Conservation (phyloP, 2,113 vertebrate genomes). For the Menura novaehollandiae region DNA sequence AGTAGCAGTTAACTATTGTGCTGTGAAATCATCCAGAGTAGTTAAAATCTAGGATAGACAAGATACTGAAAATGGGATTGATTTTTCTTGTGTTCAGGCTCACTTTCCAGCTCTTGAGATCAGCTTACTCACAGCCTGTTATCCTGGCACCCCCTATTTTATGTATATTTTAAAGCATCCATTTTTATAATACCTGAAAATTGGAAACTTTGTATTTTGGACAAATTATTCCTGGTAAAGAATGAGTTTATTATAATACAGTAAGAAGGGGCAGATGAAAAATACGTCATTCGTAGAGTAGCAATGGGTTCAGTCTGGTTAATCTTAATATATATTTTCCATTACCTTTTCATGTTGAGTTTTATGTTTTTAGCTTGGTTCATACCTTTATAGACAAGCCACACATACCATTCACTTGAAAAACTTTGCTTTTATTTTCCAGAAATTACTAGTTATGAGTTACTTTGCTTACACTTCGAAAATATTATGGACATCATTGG, state of each 20-base stretch:
- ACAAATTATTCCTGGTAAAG: background rate
- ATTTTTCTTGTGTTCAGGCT: background rate
- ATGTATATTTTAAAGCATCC: background rate
- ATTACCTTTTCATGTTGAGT: background rate
- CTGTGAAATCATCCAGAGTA: background rate
- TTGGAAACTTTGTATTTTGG: background rate
- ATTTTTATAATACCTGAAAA: background rate
- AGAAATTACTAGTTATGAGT: background rate
- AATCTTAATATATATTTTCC: background rate
- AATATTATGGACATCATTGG: background rate
- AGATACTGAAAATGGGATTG: background rate
- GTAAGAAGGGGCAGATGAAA: background rate
- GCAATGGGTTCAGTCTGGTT: background rate
- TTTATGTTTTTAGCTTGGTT: background rate
- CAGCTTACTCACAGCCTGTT: background rate
- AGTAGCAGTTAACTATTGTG: background rate
- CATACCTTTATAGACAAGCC: background rate
- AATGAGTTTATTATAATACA: background rate
- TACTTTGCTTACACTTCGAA: rapidly evolving
- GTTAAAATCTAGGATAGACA: background rate
- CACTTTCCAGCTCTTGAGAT: background rate
- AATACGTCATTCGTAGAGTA: background rate
- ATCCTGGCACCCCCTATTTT: background rate
- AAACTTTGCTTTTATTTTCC: background rate
- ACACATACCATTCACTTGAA: background rate